Conservation (phyloP, 2,113 vertebrate genomes). For the Trogon melanurus region DNA sequence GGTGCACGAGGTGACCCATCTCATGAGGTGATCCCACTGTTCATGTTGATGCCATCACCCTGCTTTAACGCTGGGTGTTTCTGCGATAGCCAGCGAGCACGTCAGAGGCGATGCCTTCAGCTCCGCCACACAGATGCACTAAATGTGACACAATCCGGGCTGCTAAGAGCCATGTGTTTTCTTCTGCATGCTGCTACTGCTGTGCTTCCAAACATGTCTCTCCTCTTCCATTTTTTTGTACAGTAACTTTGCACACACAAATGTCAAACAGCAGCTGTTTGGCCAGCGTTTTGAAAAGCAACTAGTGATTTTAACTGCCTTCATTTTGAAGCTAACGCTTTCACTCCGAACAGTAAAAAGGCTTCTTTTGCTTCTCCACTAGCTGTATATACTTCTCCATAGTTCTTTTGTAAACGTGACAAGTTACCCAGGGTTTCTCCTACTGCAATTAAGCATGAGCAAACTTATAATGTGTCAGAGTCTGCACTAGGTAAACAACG, state of each 20-base stretch:
- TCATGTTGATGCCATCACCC: background rate
- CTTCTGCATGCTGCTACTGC: background rate
- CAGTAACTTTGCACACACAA: constrained; percentile 21
- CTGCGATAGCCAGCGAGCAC: fast-evolving
- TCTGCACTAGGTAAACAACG: background rate
- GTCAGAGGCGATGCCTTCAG: background rate
- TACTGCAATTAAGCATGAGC: background rate
- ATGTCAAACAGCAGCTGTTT: constrained; percentile 52
- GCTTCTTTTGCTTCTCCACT: background rate
- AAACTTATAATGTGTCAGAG: background rate
- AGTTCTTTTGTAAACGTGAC: background rate
- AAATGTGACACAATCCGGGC: background rate
- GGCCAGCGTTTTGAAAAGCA: background rate
- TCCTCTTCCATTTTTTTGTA: constrained; percentile 5
- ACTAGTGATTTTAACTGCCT: constrained; percentile 13
- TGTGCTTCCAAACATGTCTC: constrained; percentile 19
- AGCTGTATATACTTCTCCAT: background rate
- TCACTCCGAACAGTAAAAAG: background rate
- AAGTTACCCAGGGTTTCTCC: background rate
- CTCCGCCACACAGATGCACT: background rate
- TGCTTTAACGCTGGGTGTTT: fast-evolving
- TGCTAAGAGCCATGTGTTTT: constrained; percentile 24
- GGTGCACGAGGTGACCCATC: fast-evolving
- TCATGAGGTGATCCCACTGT: background rate
- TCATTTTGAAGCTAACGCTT: background rate